These are phyloP conservation scores for Formica aserva DNA, from an alignment of 2,888 invertebrate genomes.

Conservation along the genomic window DNA sequence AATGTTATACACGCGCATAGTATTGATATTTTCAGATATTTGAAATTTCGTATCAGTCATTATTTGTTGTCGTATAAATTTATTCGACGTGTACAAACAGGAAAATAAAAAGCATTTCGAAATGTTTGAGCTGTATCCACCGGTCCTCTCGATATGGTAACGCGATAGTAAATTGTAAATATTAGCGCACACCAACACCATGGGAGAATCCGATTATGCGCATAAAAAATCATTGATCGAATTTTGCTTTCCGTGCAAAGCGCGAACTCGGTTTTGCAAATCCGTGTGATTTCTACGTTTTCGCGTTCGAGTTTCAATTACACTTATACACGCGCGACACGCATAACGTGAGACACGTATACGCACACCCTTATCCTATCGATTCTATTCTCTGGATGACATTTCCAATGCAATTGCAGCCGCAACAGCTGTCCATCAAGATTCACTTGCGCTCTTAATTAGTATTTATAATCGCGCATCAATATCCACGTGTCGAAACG, in stretches of 20 bases:
- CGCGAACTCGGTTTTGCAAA: constrained; percentile 25
- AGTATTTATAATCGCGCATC: constrained; percentile 66
- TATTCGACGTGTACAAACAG: constrained; percentile 16
- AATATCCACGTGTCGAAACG: constrained; percentile 51
- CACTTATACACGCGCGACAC: background rate
- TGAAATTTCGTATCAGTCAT: constrained; percentile 32
- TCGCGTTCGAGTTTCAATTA: constrained; percentile 25
- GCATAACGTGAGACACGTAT: background rate
- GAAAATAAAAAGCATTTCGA: constrained; percentile 26
- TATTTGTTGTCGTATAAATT: constrained; percentile 34
- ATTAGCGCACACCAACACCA: constrained; percentile 14
- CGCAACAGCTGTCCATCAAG: constrained; percentile 58
- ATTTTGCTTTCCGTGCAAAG: constrained; percentile 20
- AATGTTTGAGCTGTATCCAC: constrained; percentile 28
- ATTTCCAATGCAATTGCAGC: constrained; percentile 60
- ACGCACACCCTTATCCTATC: background rate
- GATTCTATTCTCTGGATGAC: constrained; percentile 30
- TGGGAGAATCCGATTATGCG: constrained; percentile 35
- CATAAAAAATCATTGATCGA: constrained; percentile 38
- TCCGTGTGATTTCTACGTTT: constrained; percentile 9
- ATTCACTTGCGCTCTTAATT: constrained; percentile 60
- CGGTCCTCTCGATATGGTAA: constrained; percentile 1
- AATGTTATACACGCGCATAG: background rate
- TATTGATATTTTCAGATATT: constrained; percentile 16
- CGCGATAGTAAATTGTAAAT: constrained; percentile 40